phyloP scores from a whole-genome alignment of 2,113 vertebrate species.

The Pristiophorus japonicus region DNA sequence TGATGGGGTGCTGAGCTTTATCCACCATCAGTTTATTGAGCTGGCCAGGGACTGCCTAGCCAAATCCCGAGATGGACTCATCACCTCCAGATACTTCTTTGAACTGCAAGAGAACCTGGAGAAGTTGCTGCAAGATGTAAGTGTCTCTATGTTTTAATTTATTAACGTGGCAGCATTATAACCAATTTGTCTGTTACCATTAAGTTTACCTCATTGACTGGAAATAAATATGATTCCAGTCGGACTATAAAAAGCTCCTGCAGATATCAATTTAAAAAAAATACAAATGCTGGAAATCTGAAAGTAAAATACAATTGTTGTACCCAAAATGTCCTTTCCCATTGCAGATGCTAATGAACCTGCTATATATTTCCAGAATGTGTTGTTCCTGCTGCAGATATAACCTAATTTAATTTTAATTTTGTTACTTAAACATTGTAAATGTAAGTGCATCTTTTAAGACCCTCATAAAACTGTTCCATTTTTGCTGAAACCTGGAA shows the following conservation, averaged over 20 bases:
- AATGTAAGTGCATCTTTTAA: background rate
- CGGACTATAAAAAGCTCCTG: background rate
- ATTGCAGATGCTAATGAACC: background rate
- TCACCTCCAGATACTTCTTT: constrained; percentile 95
- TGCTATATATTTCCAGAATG: background rate
- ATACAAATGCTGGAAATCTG: background rate
- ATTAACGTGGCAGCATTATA: background rate
- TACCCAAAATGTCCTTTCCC: background rate
- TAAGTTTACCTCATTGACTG: background rate
- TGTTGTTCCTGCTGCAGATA: background rate
- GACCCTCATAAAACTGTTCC: background rate
- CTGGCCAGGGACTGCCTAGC: constrained; percentile 90
- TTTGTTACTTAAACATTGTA: background rate
- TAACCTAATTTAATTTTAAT: background rate
- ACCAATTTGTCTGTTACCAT: background rate
- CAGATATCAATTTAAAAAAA: background rate
- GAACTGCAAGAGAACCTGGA: constrained; percentile 95
- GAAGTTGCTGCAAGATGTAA: constrained; percentile 92
- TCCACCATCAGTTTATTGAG: constrained; percentile 94
- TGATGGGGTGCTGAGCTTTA: constrained; percentile 90
- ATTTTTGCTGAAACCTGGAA: background rate
- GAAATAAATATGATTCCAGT: background rate
- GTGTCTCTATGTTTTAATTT: constrained; percentile 47
- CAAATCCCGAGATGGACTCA: constrained; percentile 83
- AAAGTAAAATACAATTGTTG: background rate